A percentile compares a stretch with the other conserved stretches of the same genome.
These are phyloP conservation scores for Melanerpes aurifrons DNA, from an alignment of 2,113 vertebrate species.

Conservation along the genomic window DNA sequence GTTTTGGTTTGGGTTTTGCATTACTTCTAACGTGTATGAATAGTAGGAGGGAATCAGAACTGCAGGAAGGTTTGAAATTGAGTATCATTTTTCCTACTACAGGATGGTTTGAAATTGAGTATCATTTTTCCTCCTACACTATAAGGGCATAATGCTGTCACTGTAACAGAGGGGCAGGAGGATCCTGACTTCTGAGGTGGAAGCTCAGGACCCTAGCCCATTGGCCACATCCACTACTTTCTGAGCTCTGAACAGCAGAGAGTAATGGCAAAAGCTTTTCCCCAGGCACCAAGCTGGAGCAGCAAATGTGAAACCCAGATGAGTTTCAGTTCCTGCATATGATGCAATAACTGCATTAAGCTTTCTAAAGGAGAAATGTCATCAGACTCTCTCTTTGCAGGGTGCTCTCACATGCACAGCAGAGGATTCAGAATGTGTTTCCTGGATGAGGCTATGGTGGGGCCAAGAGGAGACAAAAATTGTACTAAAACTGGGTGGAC, in stretches of 20 bases:
- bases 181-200: background rate
- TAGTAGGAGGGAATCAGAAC: background rate
- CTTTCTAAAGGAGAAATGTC: background rate
- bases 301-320: background rate
- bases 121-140: background rate
- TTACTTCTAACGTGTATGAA: background rate
- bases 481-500: background rate
- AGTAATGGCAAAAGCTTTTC: background rate
- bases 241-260: background rate
- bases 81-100: background rate
- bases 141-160: background rate
- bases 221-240: background rate
- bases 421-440: background rate
- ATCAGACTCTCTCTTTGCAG: background rate
- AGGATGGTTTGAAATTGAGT: too few species aligned
- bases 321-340: background rate
- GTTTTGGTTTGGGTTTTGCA: background rate
- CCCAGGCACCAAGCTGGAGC: background rate
- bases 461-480: background rate
- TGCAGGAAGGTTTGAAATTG: background rate
- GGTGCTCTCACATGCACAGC: background rate
- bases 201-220: background rate
- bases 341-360: background rate
- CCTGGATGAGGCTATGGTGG: background rate
- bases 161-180: background rate